Evolutionary conservation across 30 jellyfish, hydroid and myxozoan species (phyloP), one percentile per base, ranked within the genome.

Genomic region (Hydra vulgaris): DNA sequence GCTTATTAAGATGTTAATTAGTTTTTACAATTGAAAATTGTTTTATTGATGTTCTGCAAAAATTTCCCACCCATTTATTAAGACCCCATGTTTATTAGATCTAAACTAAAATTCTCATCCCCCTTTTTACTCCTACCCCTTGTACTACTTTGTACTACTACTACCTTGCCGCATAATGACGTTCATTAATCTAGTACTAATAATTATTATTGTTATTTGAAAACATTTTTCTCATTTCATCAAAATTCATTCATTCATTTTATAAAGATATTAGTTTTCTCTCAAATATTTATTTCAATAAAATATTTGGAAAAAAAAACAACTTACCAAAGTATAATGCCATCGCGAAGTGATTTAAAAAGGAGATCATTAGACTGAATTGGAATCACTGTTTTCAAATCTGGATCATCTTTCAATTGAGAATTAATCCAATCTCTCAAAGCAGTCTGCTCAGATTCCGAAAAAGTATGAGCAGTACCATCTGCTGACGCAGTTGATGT

Each of bases 381-480:
- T 53, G 99, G 99, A 27, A 95, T 90, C 75, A 82, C 85, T 17
- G 66, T 27, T 54, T 76, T 82, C 74, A 95, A 87, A 70, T 89
- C 96, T 0, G 85, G 78, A 75, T 95, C 99, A 76, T 85, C 94
- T 15, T 7, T 78, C 12, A 95, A 84, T 54, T 85, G 95, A 71
- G 88, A 84, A 70, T 88, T 95, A n/a, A 95, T 95, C 96, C 97
- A 95, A 70, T 89, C 97, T 21, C 94, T 82, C 76, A 95, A 95
- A 7, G 99, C 97, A 24, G 82, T 79, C 18, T 74, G 95, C 71
- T 95, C 99, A 4, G 95, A 80, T 25, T 95, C 98, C 8, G 99
- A 87, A 8, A 80, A 77, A 0, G 97, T 85, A 66, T 89, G 99
- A 55, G 77, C 83, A 24, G 99, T 95, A 18, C 98, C 99, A 53